Evolutionary conservation across 2,797 vertebrate genomes (phyloP).

Genomic region (Caiman crocodilus): DNA sequence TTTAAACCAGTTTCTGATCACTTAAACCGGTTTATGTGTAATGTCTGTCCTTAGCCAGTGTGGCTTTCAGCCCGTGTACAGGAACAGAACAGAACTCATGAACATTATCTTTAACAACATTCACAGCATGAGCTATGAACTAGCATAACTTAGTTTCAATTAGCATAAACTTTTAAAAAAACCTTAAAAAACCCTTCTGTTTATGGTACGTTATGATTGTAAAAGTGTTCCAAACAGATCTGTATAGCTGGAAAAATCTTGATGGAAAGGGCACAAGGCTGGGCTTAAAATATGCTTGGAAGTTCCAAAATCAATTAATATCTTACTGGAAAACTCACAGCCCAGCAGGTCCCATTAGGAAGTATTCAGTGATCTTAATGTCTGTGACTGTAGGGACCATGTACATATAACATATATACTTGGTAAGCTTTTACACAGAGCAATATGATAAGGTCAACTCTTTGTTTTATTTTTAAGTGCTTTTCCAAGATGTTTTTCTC

Average conservation of each 20-base stretch:
- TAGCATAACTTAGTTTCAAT: constrained; percentile 27
- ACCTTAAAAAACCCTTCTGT: constrained; percentile 24
- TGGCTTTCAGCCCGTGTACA: constrained; percentile 72
- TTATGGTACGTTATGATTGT: constrained; percentile 5
- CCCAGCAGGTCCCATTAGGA: constrained; percentile 59
- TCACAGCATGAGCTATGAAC: constrained; percentile 56
- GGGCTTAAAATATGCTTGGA: constrained; percentile 54
- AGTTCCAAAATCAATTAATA: constrained; percentile 73
- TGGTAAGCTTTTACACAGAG: constrained; percentile 63
- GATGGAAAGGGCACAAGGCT: neutral
- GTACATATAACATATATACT: constrained; percentile 74
- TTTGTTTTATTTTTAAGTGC: constrained; percentile 74
- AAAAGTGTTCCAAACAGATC: constrained; percentile 9
- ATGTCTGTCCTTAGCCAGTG: constrained; percentile 19
- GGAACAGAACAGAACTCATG: constrained; percentile 65
- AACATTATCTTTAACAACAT: constrained; percentile 65
- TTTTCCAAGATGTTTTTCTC: constrained; percentile 62
- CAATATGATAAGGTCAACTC: constrained; percentile 68
- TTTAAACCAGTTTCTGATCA: constrained; percentile 59
- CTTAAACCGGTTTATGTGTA: constrained; percentile 53
- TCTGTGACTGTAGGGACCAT: constrained; percentile 50
- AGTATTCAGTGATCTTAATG: constrained; percentile 42
- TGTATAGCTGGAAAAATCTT: neutral
- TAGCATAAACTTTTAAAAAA: constrained; percentile 49
- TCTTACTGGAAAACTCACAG: constrained; percentile 65